phyloP scores from a whole-genome alignment of 53 echinoderm and acorn worm genomes.

The Pentamera pediparva region DNA sequence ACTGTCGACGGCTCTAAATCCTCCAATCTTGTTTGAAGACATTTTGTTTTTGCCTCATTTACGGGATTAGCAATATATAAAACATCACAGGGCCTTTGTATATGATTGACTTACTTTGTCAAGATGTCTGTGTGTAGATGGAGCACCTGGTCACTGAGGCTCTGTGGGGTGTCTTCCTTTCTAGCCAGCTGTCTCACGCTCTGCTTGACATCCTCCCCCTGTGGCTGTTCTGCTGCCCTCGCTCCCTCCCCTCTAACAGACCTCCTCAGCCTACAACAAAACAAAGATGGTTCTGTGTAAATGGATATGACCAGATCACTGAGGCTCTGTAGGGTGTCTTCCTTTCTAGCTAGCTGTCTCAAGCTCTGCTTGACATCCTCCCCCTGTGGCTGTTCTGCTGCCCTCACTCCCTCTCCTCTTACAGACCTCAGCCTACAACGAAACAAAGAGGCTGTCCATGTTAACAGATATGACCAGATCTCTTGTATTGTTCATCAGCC shows the following conservation, averaged over 20 bases:
- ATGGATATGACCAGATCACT: constrained; percentile 37
- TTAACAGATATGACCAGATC: constrained; percentile 27
- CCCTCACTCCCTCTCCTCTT: constrained; percentile 25
- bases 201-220: constrained; percentile 19
- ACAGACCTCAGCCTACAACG: constrained; percentile 48
- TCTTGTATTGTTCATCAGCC: no score
- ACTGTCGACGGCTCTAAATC: no score
- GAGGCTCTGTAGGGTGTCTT: constrained; percentile 34
- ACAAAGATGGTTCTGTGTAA: not conserved
- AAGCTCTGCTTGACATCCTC: constrained; percentile 18
- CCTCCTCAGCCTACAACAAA: constrained; percentile 46
- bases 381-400: constrained; percentile 34
- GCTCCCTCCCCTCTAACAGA: constrained; percentile 37
- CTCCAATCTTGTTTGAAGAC: no score
- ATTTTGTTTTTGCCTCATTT: no score
- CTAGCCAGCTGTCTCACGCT: constrained; percentile 7
- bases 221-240: constrained; percentile 34
- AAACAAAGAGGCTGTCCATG: not conserved
- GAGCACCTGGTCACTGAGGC: constrained; percentile 70
- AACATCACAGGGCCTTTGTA: no score
- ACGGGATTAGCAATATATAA: no score
- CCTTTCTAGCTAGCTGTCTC: constrained; percentile 29
- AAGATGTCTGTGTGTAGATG: constrained; percentile 52
- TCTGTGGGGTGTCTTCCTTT: constrained; percentile 34
- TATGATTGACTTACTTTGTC: constrained; percentile 6